A percentile compares a stretch with the other conserved stretches of the same genome.
Evolutionary conservation across 2,888 invertebrate genomes (phyloP).

Genomic region (Polydrusus pterygomalis): DNA sequence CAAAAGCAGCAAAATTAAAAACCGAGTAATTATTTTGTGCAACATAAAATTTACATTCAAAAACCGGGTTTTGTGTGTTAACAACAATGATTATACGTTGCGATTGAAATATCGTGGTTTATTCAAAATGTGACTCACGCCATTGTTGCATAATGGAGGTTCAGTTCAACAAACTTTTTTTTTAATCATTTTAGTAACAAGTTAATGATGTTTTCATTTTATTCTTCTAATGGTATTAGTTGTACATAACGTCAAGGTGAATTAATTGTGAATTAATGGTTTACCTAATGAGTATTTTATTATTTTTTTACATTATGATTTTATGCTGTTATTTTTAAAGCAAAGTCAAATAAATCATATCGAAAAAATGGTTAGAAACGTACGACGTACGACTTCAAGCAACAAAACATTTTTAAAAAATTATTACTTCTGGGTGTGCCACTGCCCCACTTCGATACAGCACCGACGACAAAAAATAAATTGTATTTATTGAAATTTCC

Average conservation of each 20-base stretch:
- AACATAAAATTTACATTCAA: conserved; percentile 49
- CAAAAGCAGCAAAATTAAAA: conserved; percentile 30
- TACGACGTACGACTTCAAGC: too few relatives aligned
- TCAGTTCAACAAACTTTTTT: conserved; percentile 53
- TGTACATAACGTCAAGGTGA: neutral
- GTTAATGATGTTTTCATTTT: conserved; percentile 9
- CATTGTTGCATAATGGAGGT: conserved; percentile 49
- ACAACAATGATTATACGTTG: conserved; percentile 50
- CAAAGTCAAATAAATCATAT: too few relatives aligned
- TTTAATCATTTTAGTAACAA: conserved; percentile 38
- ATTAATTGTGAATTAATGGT: too few relatives aligned
- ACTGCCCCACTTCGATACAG: too few relatives aligned
- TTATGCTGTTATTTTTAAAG: too few relatives aligned
- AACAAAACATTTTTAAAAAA: too few relatives aligned
- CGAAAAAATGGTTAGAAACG: too few relatives aligned
- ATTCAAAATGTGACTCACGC: conserved; percentile 51
- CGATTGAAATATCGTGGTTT: conserved; percentile 49
- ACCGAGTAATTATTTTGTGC: conserved; percentile 47
- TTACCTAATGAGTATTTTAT: too few relatives aligned
- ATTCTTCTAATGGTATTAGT: neutral
- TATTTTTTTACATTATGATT: too few relatives aligned
- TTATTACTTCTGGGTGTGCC: too few relatives aligned
- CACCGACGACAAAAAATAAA: too few relatives aligned
- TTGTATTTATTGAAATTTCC: too few relatives aligned
- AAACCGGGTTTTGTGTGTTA: conserved; percentile 46